Base-by-base conservation (phyloP, 2,113 vertebrate genomes). In the Eclectus roratus region DNA sequence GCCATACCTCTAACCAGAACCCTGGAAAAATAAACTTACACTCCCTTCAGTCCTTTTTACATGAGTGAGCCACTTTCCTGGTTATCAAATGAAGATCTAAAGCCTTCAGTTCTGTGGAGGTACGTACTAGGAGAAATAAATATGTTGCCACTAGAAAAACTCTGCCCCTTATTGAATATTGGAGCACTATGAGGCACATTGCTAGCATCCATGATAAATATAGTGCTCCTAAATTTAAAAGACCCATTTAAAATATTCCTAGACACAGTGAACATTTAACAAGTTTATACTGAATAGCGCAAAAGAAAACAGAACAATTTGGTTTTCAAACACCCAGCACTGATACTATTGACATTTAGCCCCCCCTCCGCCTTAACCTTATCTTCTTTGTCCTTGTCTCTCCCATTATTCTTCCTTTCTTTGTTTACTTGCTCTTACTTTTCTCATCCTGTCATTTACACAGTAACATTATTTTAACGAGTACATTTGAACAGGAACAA, bases 391-490 rank as follows among this genome's bases (percentile, higher is more conserved):
- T 92, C 96, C 92, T 91, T 76, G 55, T 80, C 70, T 88, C 56
- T 70, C 83, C 58, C 72, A 94, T 86, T 89, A 85, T 85, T 96
- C 95, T 95, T 95, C 84, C 50, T 66, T 91, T 85, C 96, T 95
- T 96, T 97, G 94, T 89, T 93, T 94, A 93, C 94, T 86, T 79
- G 91, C 91, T 97, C 81, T 86, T 96, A 94, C 86, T 96, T 97
- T 93, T 93, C 94, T 89, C 35, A 11, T 84, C 80, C 88, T 95
- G 89, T 91, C 92, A 96, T 94, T 95, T 97, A 96, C 92, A 96
- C 94, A 97, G 97, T 91, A 96, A 96, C 94, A 97, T 97, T 96
- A 97, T 76, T 94, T 97, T 95, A 97, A 96, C 93, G 63, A 97
- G 94, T 97, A 97, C 88, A 95, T 96, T 96, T 93, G 90, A 97